A percentile compares a stretch with the other conserved stretches of the same genome.
Conservation (phyloP, 2,797 vertebrate genomes). For the Anas flavirostris region DNA sequence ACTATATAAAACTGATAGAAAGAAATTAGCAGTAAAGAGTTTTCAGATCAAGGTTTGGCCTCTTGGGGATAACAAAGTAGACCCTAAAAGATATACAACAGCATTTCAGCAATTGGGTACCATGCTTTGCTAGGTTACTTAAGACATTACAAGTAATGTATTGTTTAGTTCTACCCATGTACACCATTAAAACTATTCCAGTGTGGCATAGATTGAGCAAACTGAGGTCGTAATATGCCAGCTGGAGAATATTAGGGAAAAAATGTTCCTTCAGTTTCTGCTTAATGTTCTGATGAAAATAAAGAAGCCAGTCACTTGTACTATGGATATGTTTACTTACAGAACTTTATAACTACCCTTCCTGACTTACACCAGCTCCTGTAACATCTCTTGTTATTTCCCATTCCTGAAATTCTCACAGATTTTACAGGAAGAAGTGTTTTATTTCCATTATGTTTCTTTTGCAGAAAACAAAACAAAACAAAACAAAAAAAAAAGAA, state of each 20-base stretch:
- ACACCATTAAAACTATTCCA: slow-evolving; percentile 77
- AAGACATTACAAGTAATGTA: slow-evolving; percentile 76
- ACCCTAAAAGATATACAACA: slow-evolving; percentile 48
- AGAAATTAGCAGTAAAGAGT: slow-evolving; percentile 75
- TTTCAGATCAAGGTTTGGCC: slow-evolving; percentile 60
- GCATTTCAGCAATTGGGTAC: slow-evolving; percentile 64
- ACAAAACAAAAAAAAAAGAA: no score
- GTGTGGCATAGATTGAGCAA: slow-evolving; percentile 72
- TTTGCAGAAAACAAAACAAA: background rate
- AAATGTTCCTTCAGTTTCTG: slow-evolving; percentile 76
- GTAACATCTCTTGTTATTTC: background rate
- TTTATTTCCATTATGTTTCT: slow-evolving; percentile 31
- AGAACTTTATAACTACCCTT: slow-evolving; percentile 17
- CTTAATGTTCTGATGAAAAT: slow-evolving; percentile 82
- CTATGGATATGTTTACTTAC: slow-evolving; percentile 69
- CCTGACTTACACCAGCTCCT: background rate
- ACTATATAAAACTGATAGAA: slow-evolving; percentile 62
- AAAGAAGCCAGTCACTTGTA: slow-evolving; percentile 57
- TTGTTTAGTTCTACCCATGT: slow-evolving; percentile 70
- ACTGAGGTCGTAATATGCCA: slow-evolving; percentile 73
- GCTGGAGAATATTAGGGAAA: slow-evolving; percentile 75
- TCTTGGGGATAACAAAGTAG: slow-evolving; percentile 74
- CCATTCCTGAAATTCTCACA: slow-evolving; percentile 35
- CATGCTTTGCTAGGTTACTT: slow-evolving; percentile 73
- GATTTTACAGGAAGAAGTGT: slow-evolving; percentile 41